Evolutionary conservation across 2,888 invertebrate genomes (phyloP).

Genomic region (Orthosia incerta): DNA sequence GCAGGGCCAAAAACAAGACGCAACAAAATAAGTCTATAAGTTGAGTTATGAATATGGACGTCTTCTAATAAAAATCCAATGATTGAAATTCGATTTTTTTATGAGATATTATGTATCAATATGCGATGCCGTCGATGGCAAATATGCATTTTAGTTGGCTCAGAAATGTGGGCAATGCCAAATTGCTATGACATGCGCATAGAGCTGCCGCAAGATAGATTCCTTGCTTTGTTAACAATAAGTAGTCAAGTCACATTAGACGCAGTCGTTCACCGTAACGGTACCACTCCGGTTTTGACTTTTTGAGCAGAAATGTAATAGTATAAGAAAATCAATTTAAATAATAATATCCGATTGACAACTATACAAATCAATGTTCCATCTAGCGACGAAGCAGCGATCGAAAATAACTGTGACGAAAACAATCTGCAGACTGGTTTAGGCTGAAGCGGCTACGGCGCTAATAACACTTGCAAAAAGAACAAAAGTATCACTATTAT

Average conservation of each 20-base stretch:
- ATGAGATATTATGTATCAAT: too few relatives aligned
- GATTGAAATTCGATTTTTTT: background rate
- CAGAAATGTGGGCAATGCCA: background rate
- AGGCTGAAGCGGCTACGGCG: background rate
- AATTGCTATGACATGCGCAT: background rate
- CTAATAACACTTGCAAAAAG: background rate
- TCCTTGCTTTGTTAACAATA: background rate
- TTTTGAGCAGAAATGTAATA: constrained; percentile 18
- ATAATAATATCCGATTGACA: constrained; percentile 15
- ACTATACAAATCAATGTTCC: constrained; percentile 17
- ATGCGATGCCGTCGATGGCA: background rate
- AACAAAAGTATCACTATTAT: constrained; percentile 23
- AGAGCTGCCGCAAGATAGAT: too few relatives aligned
- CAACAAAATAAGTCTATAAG: background rate
- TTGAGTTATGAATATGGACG: background rate
- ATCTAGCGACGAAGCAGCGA: background rate
- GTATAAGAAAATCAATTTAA: constrained; percentile 3
- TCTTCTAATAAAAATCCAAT: background rate
- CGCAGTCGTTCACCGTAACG: constrained; percentile 46
- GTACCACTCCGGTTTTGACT: constrained; percentile 13
- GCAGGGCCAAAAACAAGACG: background rate
- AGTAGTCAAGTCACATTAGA: constrained; percentile 28
- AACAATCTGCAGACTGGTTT: constrained; percentile 33
- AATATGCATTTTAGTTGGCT: background rate
- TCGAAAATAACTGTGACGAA: constrained; percentile 3